Conservation (phyloP, 2,113 vertebrate genomes). For the Sylvietta virens region DNA sequence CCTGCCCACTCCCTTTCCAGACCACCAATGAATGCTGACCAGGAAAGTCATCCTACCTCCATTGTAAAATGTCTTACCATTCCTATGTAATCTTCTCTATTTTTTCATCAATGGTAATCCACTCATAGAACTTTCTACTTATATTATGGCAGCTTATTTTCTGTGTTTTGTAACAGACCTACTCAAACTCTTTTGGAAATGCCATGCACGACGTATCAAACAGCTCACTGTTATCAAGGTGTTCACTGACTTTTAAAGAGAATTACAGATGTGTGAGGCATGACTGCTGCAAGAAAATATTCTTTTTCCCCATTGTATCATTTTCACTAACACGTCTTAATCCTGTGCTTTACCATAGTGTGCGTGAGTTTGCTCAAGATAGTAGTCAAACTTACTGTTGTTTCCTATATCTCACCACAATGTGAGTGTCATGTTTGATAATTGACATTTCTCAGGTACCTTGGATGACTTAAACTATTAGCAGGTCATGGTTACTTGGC, state of each 20-base stretch:
- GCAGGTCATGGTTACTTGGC: not conserved
- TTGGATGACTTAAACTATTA: not conserved
- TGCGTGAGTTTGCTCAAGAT: not conserved
- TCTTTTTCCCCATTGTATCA: not conserved
- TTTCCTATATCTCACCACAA: not conserved
- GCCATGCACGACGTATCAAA: fast-evolving
- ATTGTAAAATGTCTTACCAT: not conserved
- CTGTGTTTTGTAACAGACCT: not conserved
- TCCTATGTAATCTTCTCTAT: not conserved
- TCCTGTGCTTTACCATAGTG: not conserved
- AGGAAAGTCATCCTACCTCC: not conserved
- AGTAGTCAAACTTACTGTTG: not conserved
- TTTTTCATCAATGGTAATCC: not conserved
- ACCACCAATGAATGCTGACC: not conserved
- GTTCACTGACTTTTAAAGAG: not conserved
- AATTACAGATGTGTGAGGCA: not conserved
- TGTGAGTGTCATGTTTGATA: not conserved
- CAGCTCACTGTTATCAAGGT: not conserved
- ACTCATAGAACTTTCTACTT: not conserved
- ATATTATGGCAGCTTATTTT: not conserved
- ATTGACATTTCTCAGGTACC: not conserved
- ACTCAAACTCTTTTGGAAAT: not conserved
- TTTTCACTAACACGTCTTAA: not conserved
- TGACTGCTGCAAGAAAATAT: not conserved
- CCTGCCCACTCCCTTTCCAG: not conserved